Percentiles rank a stretch among this genome's conserved stretches.
Conservation (phyloP, 2,113 vertebrate species). For the Numida meleagris region DNA sequence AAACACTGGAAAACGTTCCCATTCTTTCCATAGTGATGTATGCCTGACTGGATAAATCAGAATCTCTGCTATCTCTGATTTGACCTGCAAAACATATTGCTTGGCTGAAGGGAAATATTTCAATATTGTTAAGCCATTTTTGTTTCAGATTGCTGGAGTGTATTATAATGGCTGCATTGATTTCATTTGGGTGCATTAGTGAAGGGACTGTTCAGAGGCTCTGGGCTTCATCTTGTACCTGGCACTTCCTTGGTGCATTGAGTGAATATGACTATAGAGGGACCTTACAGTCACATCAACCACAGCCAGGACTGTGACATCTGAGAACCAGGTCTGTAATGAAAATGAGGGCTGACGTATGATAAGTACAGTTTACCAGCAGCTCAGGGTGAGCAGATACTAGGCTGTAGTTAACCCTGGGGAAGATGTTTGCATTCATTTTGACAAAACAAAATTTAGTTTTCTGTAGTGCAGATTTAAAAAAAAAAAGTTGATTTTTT, state of each 20-base stretch:
- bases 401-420: not conserved
- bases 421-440: not conserved
- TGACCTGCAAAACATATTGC: not conserved
- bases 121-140: not conserved
- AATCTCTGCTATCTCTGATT: not conserved
- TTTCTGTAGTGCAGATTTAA: not conserved
- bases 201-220: not conserved
- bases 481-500: not conserved
- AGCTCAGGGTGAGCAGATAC: not conserved
- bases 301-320: not conserved
- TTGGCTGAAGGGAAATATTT: not conserved
- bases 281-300: not conserved
- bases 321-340: not conserved
- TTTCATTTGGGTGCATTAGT: not conserved
- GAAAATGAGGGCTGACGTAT: not conserved
- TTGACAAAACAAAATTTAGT: fast-evolving
- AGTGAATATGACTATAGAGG: not conserved
- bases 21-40: not conserved
- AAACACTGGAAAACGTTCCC: not conserved
- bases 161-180: not conserved
- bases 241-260: not conserved
- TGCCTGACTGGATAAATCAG: not conserved
- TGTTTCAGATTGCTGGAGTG: not conserved
- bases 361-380: not conserved
- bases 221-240: not conserved